Conservation (phyloP, 2,888 invertebrate genomes). For the Tryphoninae sp. region DNA sequence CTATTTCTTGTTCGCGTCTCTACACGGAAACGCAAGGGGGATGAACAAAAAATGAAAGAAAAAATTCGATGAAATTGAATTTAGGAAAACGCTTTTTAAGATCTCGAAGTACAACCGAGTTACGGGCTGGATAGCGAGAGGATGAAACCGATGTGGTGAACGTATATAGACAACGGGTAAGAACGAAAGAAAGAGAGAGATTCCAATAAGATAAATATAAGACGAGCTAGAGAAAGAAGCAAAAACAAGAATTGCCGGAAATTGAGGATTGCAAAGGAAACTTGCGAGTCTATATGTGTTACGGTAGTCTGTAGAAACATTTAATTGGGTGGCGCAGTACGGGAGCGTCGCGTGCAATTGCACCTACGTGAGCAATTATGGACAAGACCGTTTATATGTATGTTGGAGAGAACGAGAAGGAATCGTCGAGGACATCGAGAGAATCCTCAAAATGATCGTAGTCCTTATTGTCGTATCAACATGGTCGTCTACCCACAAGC, state of each 20-base stretch:
- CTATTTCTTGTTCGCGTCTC: background rate
- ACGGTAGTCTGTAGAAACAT: constrained; percentile 58
- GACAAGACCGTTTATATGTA: constrained; percentile 45
- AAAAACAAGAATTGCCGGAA: constrained; percentile 31
- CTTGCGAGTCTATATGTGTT: constrained; percentile 34
- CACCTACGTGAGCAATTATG: constrained; percentile 68
- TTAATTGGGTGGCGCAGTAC: constrained; percentile 65
- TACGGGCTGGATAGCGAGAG: constrained; percentile 42
- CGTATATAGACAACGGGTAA: background rate
- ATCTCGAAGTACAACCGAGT: constrained; percentile 56
- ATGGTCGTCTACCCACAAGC: constrained; percentile 21
- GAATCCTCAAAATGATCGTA: constrained; percentile 36
- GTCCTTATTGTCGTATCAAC: constrained; percentile 6
- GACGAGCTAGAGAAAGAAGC: constrained; percentile 8
- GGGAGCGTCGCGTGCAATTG: constrained; percentile 60
- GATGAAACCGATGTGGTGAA: constrained; percentile 9
- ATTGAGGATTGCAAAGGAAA: constrained; percentile 51
- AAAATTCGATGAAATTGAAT: constrained; percentile 60
- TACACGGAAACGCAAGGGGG: constrained; percentile 37
- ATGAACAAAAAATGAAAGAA: constrained; percentile 8
- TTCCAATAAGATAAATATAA: constrained; percentile 40
- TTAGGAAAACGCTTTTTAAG: constrained; percentile 63
- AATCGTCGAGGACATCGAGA: constrained; percentile 1
- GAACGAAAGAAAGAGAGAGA: background rate
- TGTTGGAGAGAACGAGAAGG: constrained; percentile 3